Evolutionary conservation across 2,113 vertebrate species (phyloP), one percentile per base, ranked within the genome.

Genomic region (Charadrius vociferus): DNA sequence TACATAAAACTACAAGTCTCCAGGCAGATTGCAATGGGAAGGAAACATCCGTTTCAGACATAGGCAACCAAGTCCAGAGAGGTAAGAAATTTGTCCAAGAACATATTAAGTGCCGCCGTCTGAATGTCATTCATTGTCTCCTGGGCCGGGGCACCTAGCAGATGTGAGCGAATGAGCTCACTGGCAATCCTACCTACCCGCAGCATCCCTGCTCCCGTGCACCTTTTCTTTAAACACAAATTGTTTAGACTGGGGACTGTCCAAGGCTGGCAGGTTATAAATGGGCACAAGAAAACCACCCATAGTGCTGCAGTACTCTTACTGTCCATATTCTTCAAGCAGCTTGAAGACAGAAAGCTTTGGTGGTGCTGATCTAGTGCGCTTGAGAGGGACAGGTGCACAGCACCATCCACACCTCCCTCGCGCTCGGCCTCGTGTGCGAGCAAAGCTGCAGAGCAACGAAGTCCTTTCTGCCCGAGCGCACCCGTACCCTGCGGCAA

Each of bases 401-500:
- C 1, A 26, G 7, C 32, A 59, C 27, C 47, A 72, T 12, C 43
- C 72, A 58, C 30, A 29, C 29, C 62, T 87, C 43, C 17, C 29
- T 87, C 66, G 27, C 67, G 37, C 61, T 87, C 34, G 65, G 63
- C 39, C 27, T 30, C 24, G 19, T 14, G 22, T 16, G 34, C 19
- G 19, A 79, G 45, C 61, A 81, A 79, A 84, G 41, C 81, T 65
- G 50, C 67, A 88, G 85, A 66, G 66, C 88, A 96, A 12, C 29
- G 3, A 43, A 77, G 71, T 58, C 13, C 29, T 87, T 91, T 85
- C 45, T 81, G 93, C 45, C 65, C 41, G 22, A 85, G 81, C 53
- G 84, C 86, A 77, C 62, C 73, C 12, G 6, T 66, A 91, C 91
- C 96, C 96, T 95, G 89, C 83, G 95, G 96, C 96, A 91, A 81